Base-by-base conservation (phyloP, 2,113 vertebrate genomes). In the Cebidichthys violaceus region DNA sequence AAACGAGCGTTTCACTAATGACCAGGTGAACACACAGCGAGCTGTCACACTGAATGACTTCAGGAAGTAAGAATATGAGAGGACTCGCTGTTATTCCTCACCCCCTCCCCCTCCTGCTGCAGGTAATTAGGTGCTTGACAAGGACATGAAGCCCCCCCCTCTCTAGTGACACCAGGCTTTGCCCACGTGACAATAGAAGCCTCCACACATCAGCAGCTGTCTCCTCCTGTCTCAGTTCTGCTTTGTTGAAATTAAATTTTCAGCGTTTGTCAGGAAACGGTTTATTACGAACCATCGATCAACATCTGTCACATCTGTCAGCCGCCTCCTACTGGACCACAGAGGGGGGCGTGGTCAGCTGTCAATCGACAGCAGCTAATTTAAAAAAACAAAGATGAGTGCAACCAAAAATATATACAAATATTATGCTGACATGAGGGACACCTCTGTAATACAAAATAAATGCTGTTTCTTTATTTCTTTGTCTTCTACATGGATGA, bases 71-170 rank as follows among this genome's bases (percentile, higher is more conserved):
- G 52, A 84, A 69, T 71, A 84, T 72, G 20, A 84, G 45, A 77
- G 62, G 31, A 39, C 64, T 66, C 18, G 24, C 41, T 72, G 29
- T 80, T 78, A 24, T 15, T 20, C 43, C 39, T 17, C n/a, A n/a
- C 52, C 67, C 39, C 50, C 31, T 15, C 52, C 47, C 24, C 18
- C 57, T 10, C 43, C 57, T 61, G 69, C 77, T 85, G 72, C 71
- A 83, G 61, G 79, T 90, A 92, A 89, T 88, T 86, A 86, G 85
- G 78, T 87, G 75, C 71, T 84, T 77, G 79, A 84, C 84, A 90
- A 87, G 90, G 86, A 91, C 86, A 77, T 17, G 24, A 43, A 72
- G 37, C 6, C 76, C 14, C 55, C 35, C 29, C 18, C 35, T 15
- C 59, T 1, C 41, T n/a, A n/a, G n/a, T n/a, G n/a, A n/a, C n/a